phyloP scores from a whole-genome alignment of 2,888 invertebrate species.

The Lagria hirta region DNA sequence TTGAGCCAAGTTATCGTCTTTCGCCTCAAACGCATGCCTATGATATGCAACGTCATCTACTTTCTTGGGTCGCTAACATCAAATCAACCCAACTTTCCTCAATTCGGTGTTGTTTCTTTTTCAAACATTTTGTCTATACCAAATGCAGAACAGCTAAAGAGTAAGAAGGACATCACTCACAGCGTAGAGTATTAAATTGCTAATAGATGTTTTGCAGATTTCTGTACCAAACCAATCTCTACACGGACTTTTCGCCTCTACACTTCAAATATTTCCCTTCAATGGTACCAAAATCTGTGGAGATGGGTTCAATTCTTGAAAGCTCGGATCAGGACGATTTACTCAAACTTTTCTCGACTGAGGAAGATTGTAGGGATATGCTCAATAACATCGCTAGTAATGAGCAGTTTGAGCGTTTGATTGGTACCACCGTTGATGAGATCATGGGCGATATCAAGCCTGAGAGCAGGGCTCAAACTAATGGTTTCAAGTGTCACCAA shows the following conservation, averaged over 20 bases:
- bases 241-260: conserved; percentile 30
- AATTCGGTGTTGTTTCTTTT: no score
- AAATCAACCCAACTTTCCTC: no score
- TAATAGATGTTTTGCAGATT: conserved; percentile 37
- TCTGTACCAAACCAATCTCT: conserved; percentile 37
- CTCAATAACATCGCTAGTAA: conserved; percentile 49
- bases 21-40: no score
- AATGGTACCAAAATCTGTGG: no score
- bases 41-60: no score
- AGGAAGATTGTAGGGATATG: conserved; percentile 49
- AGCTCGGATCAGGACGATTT: conserved; percentile 46
- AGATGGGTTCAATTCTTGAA: conserved; percentile 40
- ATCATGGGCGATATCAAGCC: conserved; percentile 21
- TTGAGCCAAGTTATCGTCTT: no score
- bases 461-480: conserved; percentile 1
- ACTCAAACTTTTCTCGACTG: conserved; percentile 47
- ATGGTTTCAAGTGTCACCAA: conserved; percentile 43
- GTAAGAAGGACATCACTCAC: background rate
- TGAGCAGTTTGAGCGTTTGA: conserved; percentile 48
- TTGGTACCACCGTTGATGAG: conserved; percentile 36
- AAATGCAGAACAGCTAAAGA: background rate
- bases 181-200: background rate
- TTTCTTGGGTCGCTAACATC: no score
- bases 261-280: conserved; percentile 22
- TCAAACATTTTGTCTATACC: no score